These are phyloP conservation scores for Drosophila paulistorum DNA, from an alignment of 1,140 invertebrate species.

Conservation along the genomic window DNA sequence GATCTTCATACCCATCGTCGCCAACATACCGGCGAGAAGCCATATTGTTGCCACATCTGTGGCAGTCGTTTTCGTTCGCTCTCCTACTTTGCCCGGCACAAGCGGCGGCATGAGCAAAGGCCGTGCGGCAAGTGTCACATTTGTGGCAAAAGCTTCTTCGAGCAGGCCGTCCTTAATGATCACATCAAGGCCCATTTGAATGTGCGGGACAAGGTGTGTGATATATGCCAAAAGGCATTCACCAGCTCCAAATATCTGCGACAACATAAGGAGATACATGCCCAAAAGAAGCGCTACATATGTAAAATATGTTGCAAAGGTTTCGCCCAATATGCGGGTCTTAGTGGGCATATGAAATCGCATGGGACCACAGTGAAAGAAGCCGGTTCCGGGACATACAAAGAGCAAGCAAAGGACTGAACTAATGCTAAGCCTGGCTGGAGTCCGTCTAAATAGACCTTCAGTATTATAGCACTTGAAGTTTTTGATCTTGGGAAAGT, in stretches of 20 bases:
- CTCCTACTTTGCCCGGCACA: constrained; percentile 47
- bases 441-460: too few relatives aligned
- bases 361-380: constrained; percentile 19
- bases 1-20: constrained; percentile 51
- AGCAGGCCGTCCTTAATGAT: constrained; percentile 35
- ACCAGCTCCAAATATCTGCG: constrained; percentile 50
- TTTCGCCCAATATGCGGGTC: constrained; percentile 44
- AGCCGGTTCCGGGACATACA: background rate
- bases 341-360: constrained; percentile 48
- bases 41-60: constrained; percentile 58
- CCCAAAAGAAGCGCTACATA: constrained; percentile 41
- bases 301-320: constrained; percentile 63
- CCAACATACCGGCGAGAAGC: constrained; percentile 53
- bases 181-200: constrained; percentile 58
- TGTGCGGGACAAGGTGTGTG: constrained; percentile 58
- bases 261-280: constrained; percentile 61
- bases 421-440: background rate
- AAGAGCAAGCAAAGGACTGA: background rate
- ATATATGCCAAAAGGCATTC: constrained; percentile 57
- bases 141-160: constrained; percentile 52
- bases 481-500: too few relatives aligned
- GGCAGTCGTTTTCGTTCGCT: constrained; percentile 47
- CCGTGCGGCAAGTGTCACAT: constrained; percentile 50
- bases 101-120: constrained; percentile 48
- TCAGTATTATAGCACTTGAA: too few relatives aligned